Base-by-base conservation (phyloP, 2,888 invertebrate genomes). In the Ariolimax columbianus region DNA sequence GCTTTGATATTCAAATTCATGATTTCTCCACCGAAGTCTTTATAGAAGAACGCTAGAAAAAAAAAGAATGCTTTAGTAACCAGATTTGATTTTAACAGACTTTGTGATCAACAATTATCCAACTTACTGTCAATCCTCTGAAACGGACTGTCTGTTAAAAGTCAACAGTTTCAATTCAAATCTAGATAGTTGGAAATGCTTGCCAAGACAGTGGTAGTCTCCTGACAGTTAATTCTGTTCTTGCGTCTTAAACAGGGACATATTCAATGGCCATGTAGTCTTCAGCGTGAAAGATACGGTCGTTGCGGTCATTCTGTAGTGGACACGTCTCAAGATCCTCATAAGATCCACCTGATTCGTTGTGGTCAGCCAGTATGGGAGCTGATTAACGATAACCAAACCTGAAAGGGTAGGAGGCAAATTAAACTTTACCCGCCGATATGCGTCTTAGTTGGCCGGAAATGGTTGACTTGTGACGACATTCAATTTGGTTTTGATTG, bases 401-500 rank as follows among this genome's bases (percentile, higher is more conserved):
- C 23, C 30, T n/a, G 43, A 43, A 73, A 47, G 17, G 26, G 9
- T 30, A 23, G 43, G 11, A 30, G 40, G 33, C 40, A 79, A 68
- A 47, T 66, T 78, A 66, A 79, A 47, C 11, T 40, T 38, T 19
- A n/a, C n/a, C 26, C 43, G 30, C 30, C 33, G 66, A 68, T 43
- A 40, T 17, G 19, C 0, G 7, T 14, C 4, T 68, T 30, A 23
- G 36, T 23, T 6, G 40, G 78, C 30, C 78, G 79, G 79, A 79
- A 66, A 23, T 79, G 79, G 63, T 66, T 79, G 79, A 66, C 66
- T 63, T 38, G 66, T 2, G 38, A 19, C 43, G 79, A 68, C 63
- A 47, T 79, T 79, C 40, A 79, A 79, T 79, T 79, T 68, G 43
- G 33, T 68, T 68, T 79, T 79, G 79, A 79, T 79, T 79, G 79